Evolutionary conservation across 1,140 invertebrate species (phyloP), one percentile per base, ranked within the genome.

Genomic region (Battus philenor): DNA sequence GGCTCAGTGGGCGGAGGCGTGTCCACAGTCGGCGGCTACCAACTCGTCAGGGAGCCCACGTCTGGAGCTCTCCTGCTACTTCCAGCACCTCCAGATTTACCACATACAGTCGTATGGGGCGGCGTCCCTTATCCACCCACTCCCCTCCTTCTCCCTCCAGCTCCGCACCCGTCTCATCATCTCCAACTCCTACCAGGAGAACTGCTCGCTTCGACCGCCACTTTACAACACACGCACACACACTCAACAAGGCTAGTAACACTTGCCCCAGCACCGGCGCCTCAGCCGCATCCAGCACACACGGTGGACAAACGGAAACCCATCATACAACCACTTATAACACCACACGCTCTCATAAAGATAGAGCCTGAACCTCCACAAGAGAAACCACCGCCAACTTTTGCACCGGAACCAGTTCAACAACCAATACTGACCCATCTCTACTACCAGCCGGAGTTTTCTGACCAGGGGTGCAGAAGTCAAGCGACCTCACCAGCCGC

Each of bases 11-110:
- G 70, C 18, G 62, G 68, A 13, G 68, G 70, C 11, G 65, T 84
- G 50, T 67, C 69, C 0, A 69, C 74, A 2, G 59, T 76, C 1
- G 71, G 71, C 11, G 79, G 83, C 10, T 83, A 93, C 81, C 94
- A 95, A 78, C 87, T 96, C 55, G 92, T 93, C 29, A 88, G 94
- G 32, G 94, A 96, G 82, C 92, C 94, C 12, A 88, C 92, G 8
- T 93, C 91, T 10, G 93, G 94, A 22, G 92, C 94, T 49, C 87
- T 95, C 22, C 88, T 95, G 29, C 88, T 96, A 29, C 88, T 95
- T 47, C 93, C 94, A 29, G 85, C 90, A 6, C 88, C 91, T 0
- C 73, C 89, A 88, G 93, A 94, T 76, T 89, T 92, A 66, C 92
- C 92, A 56, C 91, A 93, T 69, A 89, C 92, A 1, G 90, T 93